Conservation (phyloP, 92 coral and sea anemone genomes). For the Siderastrea radians region DNA sequence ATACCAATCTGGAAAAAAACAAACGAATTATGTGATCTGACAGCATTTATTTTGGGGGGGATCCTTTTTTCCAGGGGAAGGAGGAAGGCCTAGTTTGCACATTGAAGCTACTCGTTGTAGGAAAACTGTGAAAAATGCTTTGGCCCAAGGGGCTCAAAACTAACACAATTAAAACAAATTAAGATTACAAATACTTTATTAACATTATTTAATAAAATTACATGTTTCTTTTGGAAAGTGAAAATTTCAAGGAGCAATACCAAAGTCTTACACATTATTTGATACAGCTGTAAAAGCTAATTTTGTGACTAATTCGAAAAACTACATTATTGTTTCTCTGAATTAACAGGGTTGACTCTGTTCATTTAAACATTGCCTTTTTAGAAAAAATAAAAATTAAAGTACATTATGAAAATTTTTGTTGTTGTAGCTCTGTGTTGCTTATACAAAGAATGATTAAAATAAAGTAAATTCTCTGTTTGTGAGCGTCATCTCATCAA, state of each 20-base stretch:
- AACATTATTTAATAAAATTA: background rate
- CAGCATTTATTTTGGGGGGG: too few relatives aligned
- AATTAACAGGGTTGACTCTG: too few relatives aligned
- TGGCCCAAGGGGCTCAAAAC: too few relatives aligned
- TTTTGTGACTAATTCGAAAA: background rate
- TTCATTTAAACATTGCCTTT: background rate
- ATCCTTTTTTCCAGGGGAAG: too few relatives aligned
- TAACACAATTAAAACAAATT: background rate
- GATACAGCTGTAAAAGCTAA: background rate
- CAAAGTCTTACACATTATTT: background rate
- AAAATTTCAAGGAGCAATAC: background rate
- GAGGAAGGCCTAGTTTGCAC: too few relatives aligned
- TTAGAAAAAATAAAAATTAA: background rate
- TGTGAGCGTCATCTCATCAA: constrained; percentile 98
- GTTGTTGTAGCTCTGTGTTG: background rate
- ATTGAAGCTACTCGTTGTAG: too few relatives aligned
- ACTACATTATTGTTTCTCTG: background rate
- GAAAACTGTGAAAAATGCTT: too few relatives aligned
- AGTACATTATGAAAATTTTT: background rate
- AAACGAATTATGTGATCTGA: too few relatives aligned
- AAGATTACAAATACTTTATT: constrained; percentile 4
- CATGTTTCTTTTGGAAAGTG: background rate
- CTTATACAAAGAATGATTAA: constrained; percentile 39
- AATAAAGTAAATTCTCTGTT: constrained; percentile 98
- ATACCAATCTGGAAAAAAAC: too few relatives aligned